Conservation (phyloP, 2,113 vertebrate genomes). For the Sturnus vulgaris region DNA sequence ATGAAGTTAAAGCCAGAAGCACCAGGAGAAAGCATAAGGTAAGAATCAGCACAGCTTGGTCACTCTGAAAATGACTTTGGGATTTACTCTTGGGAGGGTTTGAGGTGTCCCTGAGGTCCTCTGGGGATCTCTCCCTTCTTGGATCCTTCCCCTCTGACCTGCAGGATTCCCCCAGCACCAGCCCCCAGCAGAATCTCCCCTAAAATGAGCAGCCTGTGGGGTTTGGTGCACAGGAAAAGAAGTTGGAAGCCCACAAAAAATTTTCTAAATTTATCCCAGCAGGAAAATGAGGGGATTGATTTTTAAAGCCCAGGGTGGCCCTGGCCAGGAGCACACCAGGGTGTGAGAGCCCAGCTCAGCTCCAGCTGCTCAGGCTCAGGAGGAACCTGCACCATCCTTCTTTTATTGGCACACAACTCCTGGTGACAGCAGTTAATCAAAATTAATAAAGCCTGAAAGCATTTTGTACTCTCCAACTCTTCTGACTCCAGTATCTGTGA, state of each 20-base stretch:
- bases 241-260: fast-evolving
- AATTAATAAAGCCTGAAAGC: neutral
- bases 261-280: neutral
- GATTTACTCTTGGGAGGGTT: neutral
- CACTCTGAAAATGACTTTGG: neutral
- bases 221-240: neutral
- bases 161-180: neutral
- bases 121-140: neutral
- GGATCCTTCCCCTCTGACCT: neutral
- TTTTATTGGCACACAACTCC: neutral
- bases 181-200: neutral
- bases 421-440: neutral
- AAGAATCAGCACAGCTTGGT: neutral
- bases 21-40: neutral
- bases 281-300: neutral
- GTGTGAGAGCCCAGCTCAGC: neutral
- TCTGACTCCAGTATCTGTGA: neutral
- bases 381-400: neutral
- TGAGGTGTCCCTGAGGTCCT: neutral
- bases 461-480: neutral
- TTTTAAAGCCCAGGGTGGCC: neutral
- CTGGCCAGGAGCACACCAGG: neutral
- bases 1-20: neutral
- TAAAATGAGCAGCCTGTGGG: fast-evolving
- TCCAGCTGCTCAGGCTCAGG: neutral